A percentile compares a stretch with the other conserved stretches of the same genome.
These are phyloP conservation scores for Acrossocheilus wenchowensis DNA, from an alignment of 2,797 vertebrate genomes.

Conservation along the genomic window DNA sequence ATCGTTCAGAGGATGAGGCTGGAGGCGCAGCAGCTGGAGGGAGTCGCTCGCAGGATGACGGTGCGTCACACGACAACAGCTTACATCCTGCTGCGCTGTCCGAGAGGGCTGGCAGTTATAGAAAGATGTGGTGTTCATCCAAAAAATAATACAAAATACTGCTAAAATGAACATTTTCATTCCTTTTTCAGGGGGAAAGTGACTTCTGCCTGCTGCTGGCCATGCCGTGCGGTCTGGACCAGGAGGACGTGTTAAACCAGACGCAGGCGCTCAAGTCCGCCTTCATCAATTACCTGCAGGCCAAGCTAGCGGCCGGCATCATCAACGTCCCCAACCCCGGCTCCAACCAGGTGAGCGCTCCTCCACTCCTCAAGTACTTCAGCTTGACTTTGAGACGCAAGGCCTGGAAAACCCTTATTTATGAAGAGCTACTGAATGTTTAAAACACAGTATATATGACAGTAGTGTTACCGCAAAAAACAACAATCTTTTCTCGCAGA, in stretches of 20 bases:
- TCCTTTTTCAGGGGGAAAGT: slow-evolving; percentile 86
- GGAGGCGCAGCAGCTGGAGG: slow-evolving; percentile 94
- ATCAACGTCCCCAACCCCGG: slow-evolving; percentile 99
- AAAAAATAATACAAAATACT: no score
- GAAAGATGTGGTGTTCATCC: no score
- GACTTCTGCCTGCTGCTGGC: slow-evolving; percentile 97
- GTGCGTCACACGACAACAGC: slow-evolving; percentile 70
- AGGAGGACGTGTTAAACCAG: slow-evolving; percentile 96
- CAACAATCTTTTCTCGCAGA: no score
- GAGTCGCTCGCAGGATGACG: slow-evolving; percentile 94
- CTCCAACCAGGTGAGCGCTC: slow-evolving; percentile 90
- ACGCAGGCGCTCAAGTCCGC: slow-evolving; percentile 95
- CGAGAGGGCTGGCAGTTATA: background rate
- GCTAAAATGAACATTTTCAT: background rate
- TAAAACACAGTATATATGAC: no score
- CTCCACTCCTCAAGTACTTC: no score
- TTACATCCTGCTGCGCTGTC: background rate
- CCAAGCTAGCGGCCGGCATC: slow-evolving; percentile 97
- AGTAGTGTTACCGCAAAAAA: no score
- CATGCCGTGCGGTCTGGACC: slow-evolving; percentile 95
- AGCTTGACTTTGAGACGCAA: no score
- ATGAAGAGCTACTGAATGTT: no score
- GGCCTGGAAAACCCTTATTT: no score
- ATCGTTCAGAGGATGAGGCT: slow-evolving; percentile 98
- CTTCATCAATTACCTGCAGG: slow-evolving; percentile 97